Evolutionary conservation across 2,888 invertebrate species (phyloP), one percentile per base, ranked within the genome.

Genomic region (Acleris sparsana): DNA sequence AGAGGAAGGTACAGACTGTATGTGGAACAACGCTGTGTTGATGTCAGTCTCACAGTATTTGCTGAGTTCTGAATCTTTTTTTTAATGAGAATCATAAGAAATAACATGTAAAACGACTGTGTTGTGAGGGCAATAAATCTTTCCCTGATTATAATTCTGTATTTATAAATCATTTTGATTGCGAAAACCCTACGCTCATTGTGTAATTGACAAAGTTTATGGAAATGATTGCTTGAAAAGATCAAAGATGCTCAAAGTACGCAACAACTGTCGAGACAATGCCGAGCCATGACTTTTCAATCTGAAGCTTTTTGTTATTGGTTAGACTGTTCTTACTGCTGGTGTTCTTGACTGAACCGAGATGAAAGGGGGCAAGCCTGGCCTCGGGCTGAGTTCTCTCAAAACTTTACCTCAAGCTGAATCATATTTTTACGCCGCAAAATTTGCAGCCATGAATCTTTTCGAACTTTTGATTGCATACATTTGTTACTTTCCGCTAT

Each of bases 391-490:
- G 5, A 9, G 43, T 22, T 16, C 16, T 16, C 43, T 20, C 18
- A 16, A 53, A 55, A 55, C 43, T 55, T 43, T 16, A 43, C 53
- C 53, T 53, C 53, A 16, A 53, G 43, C 55, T 43, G 80, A 80
- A 84, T 85, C 84, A 86, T 87, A 86, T 86, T 87, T 89, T 86
- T 81, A 80, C 77, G 67, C 72, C 67, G 77, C 76, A 76, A 83
- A 85, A 86, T 86, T 86, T 84, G 81, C 77, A 82, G 86, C 86
- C 83, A 88, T 89, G 86, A 89, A 89, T 89, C 88, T 89, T 83
- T 83, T 76, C 84, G 78, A 90, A 89, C 88, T 90, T 90, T 87
- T 89, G 88, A 90, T 89, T 88, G 85, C 86, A 85, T 85, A 86
- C 87, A 89, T 90, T 88, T 85, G 87, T 89, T 86, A 88, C 85